These are phyloP conservation scores for Tetramorium parvispinum DNA, from an alignment of 1,140 invertebrate species.

Conservation along the genomic window DNA sequence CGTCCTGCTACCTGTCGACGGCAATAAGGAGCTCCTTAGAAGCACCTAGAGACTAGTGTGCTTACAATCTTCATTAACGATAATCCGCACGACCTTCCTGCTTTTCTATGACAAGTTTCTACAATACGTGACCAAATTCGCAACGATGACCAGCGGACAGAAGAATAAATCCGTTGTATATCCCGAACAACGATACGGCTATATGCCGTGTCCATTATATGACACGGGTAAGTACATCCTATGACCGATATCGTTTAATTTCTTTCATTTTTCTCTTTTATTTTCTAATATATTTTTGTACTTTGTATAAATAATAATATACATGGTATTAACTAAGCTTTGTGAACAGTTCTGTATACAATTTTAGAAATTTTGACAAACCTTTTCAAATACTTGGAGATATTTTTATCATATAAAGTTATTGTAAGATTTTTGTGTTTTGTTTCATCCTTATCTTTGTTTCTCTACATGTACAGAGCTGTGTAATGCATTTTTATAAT, in stretches of 20 bases:
- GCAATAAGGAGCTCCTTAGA: background rate
- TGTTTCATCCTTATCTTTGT: background rate
- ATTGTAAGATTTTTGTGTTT: background rate
- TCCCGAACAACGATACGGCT: conserved; percentile 78
- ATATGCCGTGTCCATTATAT: conserved; percentile 82
- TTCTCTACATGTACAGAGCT: background rate
- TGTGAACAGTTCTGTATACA: background rate
- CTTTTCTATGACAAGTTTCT: conserved; percentile 82
- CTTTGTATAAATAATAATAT: background rate
- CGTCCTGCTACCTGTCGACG: background rate
- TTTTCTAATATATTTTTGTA: conserved; percentile 21
- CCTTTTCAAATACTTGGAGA: background rate
- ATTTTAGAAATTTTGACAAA: background rate
- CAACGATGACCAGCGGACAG: conserved; percentile 80
- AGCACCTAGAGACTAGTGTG: conserved; percentile 18
- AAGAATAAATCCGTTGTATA: conserved; percentile 77
- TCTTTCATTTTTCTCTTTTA: background rate
- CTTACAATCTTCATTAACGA: conserved; percentile 61
- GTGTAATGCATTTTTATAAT: background rate
- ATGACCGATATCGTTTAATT: background rate
- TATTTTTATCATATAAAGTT: background rate
- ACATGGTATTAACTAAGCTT: background rate
- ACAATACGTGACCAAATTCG: conserved; percentile 82
- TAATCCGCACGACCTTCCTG: conserved; percentile 78
- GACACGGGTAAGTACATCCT: conserved; percentile 76